phyloP scores from a whole-genome alignment of 2,888 invertebrate genomes.

The Pseudolycoriella hygida region DNA sequence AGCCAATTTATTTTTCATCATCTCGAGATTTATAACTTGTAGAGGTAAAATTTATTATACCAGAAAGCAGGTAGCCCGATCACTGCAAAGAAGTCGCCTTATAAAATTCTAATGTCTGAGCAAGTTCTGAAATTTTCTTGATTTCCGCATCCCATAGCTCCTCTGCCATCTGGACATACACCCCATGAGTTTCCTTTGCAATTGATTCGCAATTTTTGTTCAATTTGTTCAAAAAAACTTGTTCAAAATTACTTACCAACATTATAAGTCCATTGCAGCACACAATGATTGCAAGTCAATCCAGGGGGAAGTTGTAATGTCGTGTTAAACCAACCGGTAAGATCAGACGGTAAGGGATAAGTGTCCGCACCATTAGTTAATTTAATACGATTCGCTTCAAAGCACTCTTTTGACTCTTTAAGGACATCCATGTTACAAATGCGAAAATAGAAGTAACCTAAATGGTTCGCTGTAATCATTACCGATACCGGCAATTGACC shows the following conservation, averaged over 20 bases:
- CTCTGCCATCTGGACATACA: constrained; percentile 23
- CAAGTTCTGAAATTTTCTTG: constrained; percentile 35
- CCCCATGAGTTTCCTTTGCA: constrained; percentile 32
- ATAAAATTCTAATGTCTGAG: constrained; percentile 28
- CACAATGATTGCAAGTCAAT: constrained; percentile 34
- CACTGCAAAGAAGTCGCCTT: too few species aligned
- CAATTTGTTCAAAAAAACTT: too few species aligned
- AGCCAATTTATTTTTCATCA: too few species aligned
- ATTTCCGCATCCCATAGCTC: constrained; percentile 30
- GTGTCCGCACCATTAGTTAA: constrained; percentile 19
- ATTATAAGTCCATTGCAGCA: constrained; percentile 36
- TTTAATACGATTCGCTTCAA: constrained; percentile 24
- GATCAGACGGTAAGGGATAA: constrained; percentile 12
- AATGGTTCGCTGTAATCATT: constrained; percentile 30
- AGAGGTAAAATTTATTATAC: too few species aligned
- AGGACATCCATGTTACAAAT: constrained; percentile 30
- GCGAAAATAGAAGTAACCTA: constrained; percentile 31
- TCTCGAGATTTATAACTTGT: too few species aligned
- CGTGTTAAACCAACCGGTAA: constrained; percentile 18
- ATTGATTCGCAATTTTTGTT: neutral
- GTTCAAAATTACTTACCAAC: constrained; percentile 21
- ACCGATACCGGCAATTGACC: constrained; percentile 20
- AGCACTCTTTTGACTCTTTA: constrained; percentile 34
- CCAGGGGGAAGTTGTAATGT: constrained; percentile 25
- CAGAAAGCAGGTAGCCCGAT: too few species aligned